Base-by-base conservation (phyloP, 2,113 vertebrate genomes). In the Tor tambroides region DNA sequence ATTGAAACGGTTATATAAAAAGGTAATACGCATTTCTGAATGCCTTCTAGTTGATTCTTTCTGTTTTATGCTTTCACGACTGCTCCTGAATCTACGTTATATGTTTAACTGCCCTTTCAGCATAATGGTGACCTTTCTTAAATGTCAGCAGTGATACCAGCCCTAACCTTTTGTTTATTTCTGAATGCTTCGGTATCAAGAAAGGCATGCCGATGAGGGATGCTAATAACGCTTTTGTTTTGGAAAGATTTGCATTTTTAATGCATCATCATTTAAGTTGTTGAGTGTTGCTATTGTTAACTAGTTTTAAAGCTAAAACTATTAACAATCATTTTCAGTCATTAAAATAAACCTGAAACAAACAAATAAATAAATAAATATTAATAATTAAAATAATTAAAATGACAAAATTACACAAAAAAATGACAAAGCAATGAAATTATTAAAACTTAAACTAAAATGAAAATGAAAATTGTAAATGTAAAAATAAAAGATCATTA, bases 41-140 rank as follows among this genome's bases (percentile, higher is more conserved):
- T 56, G 54, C 54, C 54, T 21, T 56, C 54, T 21, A 56, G 63
- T 15, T 71, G 30, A 35, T 35, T 71, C 17, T 38, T 38, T 23
- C 23, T 21, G 41, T 79, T 79, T 80, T 23, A 59, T 61, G 54
- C 54, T 80, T 32, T 80, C 30, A 23, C n/a, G 23, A 15, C 19
- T 79, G 54, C 28, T 23, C 41, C 78, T 59, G 51, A 80, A 80
- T 61, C 9, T 15, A 9, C 21, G 5, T n/a, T 80, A 61, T 35
- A 35, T 78, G 76, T 78, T 78, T 49, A 54, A 78, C 43, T 78
- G 76, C 46, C 76, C 76, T 78, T 54, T 32, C 49, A 54, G 43
- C 76, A 54, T 32, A 32, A 54, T 32, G 46, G 43, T 54, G 76
- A 78, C 76, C 76, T 78, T 78, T 78, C 43, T 78, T 49, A 78